Evolutionary conservation across 2,113 vertebrate species (phyloP).

Genomic region (Leptosomus discolor): DNA sequence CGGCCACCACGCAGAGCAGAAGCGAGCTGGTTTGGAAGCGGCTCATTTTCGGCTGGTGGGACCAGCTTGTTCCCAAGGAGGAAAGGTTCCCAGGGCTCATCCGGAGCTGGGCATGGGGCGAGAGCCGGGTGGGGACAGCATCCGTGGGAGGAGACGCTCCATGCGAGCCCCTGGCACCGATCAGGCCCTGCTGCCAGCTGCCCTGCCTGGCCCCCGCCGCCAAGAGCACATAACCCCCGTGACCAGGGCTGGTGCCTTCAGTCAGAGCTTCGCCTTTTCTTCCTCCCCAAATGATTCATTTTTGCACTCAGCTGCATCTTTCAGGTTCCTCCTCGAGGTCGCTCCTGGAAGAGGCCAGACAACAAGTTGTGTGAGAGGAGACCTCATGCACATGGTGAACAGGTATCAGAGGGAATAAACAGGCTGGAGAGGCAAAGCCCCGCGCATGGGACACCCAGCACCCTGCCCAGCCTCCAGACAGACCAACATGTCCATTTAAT

Average conservation of each 20-base stretch:
- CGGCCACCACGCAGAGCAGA: conserved; percentile 74
- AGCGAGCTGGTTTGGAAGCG: conserved; percentile 72
- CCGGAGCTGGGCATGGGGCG: fast-evolving
- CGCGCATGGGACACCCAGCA: fast-evolving
- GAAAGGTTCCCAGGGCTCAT: neutral
- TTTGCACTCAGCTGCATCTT: neutral
- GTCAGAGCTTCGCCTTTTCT: neutral
- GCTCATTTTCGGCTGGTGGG: conserved; percentile 62
- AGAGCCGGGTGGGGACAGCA: neutral
- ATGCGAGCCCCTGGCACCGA: neutral
- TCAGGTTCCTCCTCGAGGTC: neutral
- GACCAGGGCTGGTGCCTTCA: neutral
- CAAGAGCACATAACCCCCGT: neutral
- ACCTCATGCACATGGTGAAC: fast-evolving
- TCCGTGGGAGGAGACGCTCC: neutral
- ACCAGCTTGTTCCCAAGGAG: neutral
- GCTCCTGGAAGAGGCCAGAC: conserved; percentile 1
- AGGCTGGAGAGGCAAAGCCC: neutral
- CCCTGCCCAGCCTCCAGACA: neutral
- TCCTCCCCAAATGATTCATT: neutral
- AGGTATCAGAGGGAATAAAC: fast-evolving
- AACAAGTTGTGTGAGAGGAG: neutral
- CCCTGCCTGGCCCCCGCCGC: neutral
- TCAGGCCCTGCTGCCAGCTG: neutral
- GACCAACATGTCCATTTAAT: fast-evolving